Evolutionary conservation across 2,113 vertebrate species (phyloP), one percentile per base, ranked within the genome.

Genomic region (Prionailurus viverrinus): DNA sequence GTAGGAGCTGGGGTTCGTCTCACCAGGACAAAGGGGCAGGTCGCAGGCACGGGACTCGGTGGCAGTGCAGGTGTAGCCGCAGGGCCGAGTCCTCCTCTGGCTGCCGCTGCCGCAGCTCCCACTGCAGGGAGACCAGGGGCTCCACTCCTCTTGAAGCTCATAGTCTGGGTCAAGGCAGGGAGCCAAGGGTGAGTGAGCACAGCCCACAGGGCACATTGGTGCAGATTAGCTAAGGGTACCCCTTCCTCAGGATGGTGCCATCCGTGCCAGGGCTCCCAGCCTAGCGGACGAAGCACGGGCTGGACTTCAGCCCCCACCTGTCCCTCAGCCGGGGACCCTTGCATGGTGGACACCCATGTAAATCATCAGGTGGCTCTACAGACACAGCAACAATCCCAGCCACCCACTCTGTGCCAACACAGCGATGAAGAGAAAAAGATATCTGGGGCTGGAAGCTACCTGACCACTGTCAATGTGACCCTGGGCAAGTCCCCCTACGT

Each of bases 81-180:
- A 99, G 51, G 99, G 99, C 25, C 99, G 99, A 2, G 99, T 99
- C 94, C 99, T 99, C 97, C 98, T 99, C 98, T 99, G 99, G 95
- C 98, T 99, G 36, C 99, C 99, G 0, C 98, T 98, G 95, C 99
- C 99, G 94, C 99, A 99, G 6, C 99, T 99, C 74, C 98, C 99
- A 1, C 98, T 99, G 94, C 99, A 99, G n/a, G 99, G 99, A 73
- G 99, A 99, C 99, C 99, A 99, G 0, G 98, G 88, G 14, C 99
- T 99, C 99, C 99, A 99, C 63, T 99, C 99, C 53, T 99, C 99
- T 51, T 98, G 98, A 45, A 98, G 99, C 97, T 99, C 99, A 39
- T 98, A 98, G 98, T 99, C 98, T 99, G 99, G 97, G 97, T 61
- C 89, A 0, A 0, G 84, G 95, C 95, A 94, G 86, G 69, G 91